Evolutionary conservation across 2,888 invertebrate species (phyloP).

Genomic region (Dione vanillae): DNA sequence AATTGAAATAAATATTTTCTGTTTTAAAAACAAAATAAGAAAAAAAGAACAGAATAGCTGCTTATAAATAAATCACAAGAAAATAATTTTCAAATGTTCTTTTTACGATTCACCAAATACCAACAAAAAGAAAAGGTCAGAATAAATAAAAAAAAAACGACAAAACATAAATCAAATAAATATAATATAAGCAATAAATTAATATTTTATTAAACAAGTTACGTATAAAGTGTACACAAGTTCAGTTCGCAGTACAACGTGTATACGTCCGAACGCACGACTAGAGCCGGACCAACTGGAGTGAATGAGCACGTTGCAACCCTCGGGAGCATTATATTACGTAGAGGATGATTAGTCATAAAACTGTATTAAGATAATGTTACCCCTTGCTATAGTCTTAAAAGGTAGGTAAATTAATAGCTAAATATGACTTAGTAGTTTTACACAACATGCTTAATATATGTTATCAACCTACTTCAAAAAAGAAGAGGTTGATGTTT

Average conservation of each 20-base stretch:
- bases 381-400: background rate
- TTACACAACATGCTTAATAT: too few relatives aligned
- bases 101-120: background rate
- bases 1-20: background rate
- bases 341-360: background rate
- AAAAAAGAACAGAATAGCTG: background rate
- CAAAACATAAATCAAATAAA: background rate
- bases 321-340: slow-evolving; percentile 20
- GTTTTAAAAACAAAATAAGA: background rate
- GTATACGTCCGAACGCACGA: slow-evolving; percentile 27
- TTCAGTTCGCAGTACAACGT: background rate
- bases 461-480: too few relatives aligned
- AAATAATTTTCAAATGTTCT: background rate
- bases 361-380: slow-evolving; percentile 4
- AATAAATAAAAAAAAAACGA: background rate
- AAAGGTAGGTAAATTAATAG: background rate
- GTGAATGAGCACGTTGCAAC: slow-evolving; percentile 32
- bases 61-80: background rate
- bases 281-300: slow-evolving; percentile 29
- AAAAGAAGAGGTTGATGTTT: too few relatives aligned
- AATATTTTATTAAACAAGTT: slow-evolving; percentile 17
- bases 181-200: background rate
- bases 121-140: background rate
- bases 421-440: background rate
- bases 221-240: slow-evolving; percentile 29